Conservation (phyloP, 2,113 vertebrate species). For the Callipepla californica region DNA sequence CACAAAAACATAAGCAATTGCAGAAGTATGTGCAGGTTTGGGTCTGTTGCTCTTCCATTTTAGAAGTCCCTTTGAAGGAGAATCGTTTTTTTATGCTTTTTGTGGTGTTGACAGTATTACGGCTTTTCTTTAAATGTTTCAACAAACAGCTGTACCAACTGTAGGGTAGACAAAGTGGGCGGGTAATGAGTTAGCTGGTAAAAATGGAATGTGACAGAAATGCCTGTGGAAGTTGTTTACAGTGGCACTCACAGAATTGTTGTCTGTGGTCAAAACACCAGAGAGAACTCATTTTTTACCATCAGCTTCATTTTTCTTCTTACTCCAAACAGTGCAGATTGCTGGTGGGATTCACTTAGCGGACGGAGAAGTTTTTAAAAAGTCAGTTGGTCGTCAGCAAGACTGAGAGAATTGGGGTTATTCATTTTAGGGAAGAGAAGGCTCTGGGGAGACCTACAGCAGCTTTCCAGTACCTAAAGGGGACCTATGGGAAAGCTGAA, state of each 20-base stretch:
- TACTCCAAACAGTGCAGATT: background rate
- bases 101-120: background rate
- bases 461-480: background rate
- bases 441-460: background rate
- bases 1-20: background rate
- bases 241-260: background rate
- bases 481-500: background rate
- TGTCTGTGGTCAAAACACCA: background rate
- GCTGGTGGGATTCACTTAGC: background rate
- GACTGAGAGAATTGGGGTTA: background rate
- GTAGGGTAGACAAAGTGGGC: conserved; percentile 32
- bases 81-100: background rate
- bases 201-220: conserved; percentile 55
- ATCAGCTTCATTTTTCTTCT: background rate
- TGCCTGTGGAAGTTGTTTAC: conserved; percentile 25
- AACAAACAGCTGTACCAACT: background rate
- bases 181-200: conserved; percentile 35
- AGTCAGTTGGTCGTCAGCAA: background rate
- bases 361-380: background rate
- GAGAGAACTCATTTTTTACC: background rate
- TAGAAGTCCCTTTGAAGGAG: background rate
- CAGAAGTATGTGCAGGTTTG: background rate
- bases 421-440: background rate
- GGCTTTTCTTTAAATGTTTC: conserved; percentile 9
- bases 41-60: background rate